These are phyloP conservation scores for Eurytoma californica DNA, from an alignment of 2,888 invertebrate species.

Conservation along the genomic window DNA sequence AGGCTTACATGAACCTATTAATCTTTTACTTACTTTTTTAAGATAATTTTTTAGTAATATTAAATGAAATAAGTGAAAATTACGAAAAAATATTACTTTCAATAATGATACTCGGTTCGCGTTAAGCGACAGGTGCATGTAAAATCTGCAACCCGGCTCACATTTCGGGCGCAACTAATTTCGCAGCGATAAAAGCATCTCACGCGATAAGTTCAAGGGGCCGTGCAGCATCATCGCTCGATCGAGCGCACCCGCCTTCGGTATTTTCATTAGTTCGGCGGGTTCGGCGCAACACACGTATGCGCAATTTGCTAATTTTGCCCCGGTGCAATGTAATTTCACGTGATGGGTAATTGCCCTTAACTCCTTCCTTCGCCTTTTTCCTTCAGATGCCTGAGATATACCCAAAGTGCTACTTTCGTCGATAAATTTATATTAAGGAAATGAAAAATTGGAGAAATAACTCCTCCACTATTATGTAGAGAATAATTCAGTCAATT, in stretches of 20 bases:
- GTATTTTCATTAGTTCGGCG: conserved; percentile 28
- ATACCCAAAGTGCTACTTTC: too few species aligned
- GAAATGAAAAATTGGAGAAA: too few species aligned
- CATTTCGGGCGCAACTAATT: conserved; percentile 19
- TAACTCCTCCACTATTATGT: too few species aligned
- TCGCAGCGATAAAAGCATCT: conserved; percentile 9
- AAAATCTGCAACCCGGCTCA: background rate
- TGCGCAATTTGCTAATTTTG: conserved; percentile 24
- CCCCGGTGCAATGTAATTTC: conserved; percentile 20
- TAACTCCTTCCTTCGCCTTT: background rate
- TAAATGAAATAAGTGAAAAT: too few species aligned
- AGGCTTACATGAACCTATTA: too few species aligned
- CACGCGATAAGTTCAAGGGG: background rate
- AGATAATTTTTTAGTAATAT: too few species aligned
- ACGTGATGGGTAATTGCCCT: background rate
- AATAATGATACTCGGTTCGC: background rate
- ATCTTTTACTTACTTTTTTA: too few species aligned
- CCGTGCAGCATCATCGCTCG: background rate
- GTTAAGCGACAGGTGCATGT: conserved; percentile 19
- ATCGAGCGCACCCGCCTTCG: background rate
- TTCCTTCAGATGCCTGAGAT: background rate
- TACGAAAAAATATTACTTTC: too few species aligned
- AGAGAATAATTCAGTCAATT: too few species aligned
- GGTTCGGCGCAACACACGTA: background rate
- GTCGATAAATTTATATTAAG: too few species aligned